A percentile compares a stretch with the other conserved stretches of the same genome.
Evolutionary conservation across 2,888 invertebrate species (phyloP).

Genomic region (Nomada ferruginata): DNA sequence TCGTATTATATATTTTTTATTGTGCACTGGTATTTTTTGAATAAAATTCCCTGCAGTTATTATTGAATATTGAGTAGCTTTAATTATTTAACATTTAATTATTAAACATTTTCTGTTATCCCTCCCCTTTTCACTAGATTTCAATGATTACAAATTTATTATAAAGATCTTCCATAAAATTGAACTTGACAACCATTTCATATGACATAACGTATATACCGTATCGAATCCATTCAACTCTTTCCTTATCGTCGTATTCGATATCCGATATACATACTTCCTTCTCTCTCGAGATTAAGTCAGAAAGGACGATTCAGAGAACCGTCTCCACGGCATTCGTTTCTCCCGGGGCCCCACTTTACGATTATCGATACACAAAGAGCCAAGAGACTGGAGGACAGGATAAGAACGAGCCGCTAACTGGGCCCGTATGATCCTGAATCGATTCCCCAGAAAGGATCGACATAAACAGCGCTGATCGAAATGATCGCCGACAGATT

Average conservation of each 20-base stretch:
- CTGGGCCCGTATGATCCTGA: conserved; percentile 32
- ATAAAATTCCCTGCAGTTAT: too few species aligned
- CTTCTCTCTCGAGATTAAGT: not conserved
- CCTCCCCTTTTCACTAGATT: too few species aligned
- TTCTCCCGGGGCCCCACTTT: conserved; percentile 11
- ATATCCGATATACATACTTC: not conserved
- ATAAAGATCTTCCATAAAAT: too few species aligned
- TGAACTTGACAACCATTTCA: too few species aligned
- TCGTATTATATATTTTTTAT: too few species aligned
- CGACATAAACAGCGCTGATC: conserved; percentile 54
- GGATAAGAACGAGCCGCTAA: conserved; percentile 44
- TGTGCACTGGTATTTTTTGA: too few species aligned
- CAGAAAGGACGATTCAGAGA: not conserved
- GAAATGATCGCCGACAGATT: conserved; percentile 51
- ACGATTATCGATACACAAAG: conserved; percentile 17
- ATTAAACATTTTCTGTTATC: too few species aligned
- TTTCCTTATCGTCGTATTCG: not conserved
- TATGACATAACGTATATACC: too few species aligned
- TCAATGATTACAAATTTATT: too few species aligned
- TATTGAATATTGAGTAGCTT: too few species aligned
- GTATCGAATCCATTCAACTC: not conserved
- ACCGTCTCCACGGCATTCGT: not conserved
- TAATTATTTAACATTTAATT: too few species aligned
- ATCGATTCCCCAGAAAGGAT: conserved; percentile 36
- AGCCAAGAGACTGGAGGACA: conserved; percentile 6